Conservation (phyloP, 2,113 vertebrate species). For the Dipodomys spectabilis region DNA sequence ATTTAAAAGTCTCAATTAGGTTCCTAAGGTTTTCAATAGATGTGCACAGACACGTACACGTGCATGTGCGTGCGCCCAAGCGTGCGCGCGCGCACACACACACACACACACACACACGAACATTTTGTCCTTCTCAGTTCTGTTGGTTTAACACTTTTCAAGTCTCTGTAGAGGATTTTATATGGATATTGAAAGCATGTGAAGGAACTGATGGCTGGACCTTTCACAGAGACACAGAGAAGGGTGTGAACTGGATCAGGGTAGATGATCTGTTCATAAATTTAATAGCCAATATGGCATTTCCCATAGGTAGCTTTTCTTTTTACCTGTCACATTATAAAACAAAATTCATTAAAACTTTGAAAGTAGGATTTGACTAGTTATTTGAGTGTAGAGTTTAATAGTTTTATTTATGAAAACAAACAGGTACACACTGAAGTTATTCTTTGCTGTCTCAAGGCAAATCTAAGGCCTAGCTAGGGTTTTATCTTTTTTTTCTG, state of each 20-base stretch:
- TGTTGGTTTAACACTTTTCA: not conserved
- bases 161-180: not conserved
- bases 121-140: not conserved
- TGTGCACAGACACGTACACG: too few relatives aligned
- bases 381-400: not conserved
- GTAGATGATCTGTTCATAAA: not conserved
- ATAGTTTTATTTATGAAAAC: not conserved
- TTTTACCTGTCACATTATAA: not conserved
- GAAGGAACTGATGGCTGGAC: not conserved
- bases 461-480: too few relatives aligned
- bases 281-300: conserved; percentile 9
- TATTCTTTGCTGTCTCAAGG: not conserved
- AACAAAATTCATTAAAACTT: conserved; percentile 21
- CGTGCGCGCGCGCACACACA: not conserved
- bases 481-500: too few relatives aligned
- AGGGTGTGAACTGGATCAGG: not conserved
- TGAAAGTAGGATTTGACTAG: not conserved
- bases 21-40: not conserved
- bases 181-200: not conserved
- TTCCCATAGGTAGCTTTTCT: not conserved
- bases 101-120: not conserved
- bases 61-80: too few relatives aligned
- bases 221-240: not conserved
- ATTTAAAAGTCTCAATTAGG: not conserved
- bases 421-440: not conserved